Percentiles rank a stretch among this genome's conserved stretches.
Conservation (phyloP, 2,113 vertebrate genomes). For the Thermophis baileyi region DNA sequence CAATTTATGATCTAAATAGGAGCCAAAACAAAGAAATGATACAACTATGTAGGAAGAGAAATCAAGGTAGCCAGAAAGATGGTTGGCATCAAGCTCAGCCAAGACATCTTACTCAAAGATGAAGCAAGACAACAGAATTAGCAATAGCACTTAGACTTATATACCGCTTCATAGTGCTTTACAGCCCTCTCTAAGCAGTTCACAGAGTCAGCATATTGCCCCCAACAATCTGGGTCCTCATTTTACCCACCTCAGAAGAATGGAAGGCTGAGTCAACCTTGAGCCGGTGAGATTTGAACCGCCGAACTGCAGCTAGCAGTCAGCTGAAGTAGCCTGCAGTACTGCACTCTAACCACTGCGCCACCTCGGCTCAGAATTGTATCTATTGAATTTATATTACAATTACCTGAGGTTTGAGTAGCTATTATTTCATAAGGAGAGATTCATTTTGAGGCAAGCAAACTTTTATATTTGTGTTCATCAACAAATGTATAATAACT, state of each 20-base stretch:
- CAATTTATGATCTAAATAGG: not conserved
- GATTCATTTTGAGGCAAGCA: not conserved
- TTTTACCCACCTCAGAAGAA: no score
- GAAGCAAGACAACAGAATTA: not conserved
- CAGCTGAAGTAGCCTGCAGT: no score
- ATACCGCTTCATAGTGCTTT: no score
- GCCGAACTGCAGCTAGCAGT: no score
- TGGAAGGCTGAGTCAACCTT: no score
- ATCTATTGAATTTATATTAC: not conserved
- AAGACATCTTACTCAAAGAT: not conserved
- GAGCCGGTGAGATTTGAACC: no score
- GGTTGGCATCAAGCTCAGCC: not conserved
- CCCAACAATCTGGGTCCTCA: no score
- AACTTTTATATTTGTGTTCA: not conserved
- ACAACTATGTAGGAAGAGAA: not conserved
- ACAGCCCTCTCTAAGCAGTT: no score
- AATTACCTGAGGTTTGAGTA: not conserved
- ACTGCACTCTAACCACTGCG: no score
- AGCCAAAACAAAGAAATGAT: not conserved
- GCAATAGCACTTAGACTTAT: no score
- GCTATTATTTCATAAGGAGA: not conserved
- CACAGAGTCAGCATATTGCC: no score
- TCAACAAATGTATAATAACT: not conserved
- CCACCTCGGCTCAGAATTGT: no score
- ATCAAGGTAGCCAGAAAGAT: not conserved